These are phyloP conservation scores for Cordylochernes scorpioides DNA, from an alignment of 2,888 invertebrate genomes.

Conservation along the genomic window DNA sequence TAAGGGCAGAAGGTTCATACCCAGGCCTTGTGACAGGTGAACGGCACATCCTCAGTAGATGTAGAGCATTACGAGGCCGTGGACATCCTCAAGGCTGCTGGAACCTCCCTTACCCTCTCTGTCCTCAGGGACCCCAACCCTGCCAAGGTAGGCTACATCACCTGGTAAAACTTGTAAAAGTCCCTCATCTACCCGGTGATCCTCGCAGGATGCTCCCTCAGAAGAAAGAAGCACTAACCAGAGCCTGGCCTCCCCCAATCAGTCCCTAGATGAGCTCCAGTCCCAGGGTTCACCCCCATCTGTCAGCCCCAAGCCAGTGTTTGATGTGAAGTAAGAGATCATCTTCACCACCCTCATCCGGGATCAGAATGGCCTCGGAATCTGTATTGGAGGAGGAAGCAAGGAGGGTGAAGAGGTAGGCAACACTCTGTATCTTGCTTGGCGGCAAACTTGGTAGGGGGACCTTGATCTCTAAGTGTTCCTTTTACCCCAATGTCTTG, in stretches of 20 bases:
- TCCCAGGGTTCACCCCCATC: too few species aligned
- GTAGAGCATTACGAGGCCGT: conserved; percentile 89
- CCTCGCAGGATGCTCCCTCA: too few species aligned
- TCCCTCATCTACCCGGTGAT: too few species aligned
- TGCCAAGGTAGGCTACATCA: too few species aligned
- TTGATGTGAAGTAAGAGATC: conserved; percentile 29
- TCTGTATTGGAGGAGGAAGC: conserved; percentile 81
- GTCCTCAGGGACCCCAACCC: conserved; percentile 18
- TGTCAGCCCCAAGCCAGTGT: conserved; percentile 17
- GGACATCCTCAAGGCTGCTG: conserved; percentile 54
- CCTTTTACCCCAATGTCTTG: too few species aligned
- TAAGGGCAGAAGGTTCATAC: background rate
- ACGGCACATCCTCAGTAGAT: conserved; percentile 54
- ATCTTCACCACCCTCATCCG: conserved; percentile 71
- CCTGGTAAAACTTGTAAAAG: too few species aligned
- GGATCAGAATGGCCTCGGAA: conserved; percentile 74
- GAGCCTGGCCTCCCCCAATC: conserved; percentile 1
- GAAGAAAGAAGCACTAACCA: background rate
- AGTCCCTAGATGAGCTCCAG: too few species aligned
- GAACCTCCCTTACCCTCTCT: conserved; percentile 33
- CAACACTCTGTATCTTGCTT: conserved; percentile 18
- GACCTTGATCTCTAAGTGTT: too few species aligned
- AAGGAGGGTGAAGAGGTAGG: conserved; percentile 39
- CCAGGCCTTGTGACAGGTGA: conserved; percentile 30
- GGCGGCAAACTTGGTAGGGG: too few species aligned